Evolutionary conservation across 2,113 vertebrate genomes (phyloP).

Genomic region (Orcinus orca): DNA sequence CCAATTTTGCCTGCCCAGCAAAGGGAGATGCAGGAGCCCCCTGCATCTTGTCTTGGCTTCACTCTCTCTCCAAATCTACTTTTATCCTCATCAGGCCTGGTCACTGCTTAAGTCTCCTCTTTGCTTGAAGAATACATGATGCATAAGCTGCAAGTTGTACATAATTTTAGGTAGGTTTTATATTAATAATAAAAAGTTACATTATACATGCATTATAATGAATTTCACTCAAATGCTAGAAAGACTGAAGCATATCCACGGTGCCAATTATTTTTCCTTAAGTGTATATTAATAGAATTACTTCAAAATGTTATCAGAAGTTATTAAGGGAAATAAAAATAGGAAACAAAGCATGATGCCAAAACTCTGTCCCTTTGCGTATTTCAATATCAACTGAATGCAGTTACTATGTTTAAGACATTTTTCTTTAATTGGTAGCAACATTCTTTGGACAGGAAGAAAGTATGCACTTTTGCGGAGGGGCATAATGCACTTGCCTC

Average conservation of each 20-base stretch:
- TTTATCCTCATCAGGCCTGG: background rate
- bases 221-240: background rate
- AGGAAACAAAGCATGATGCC: background rate
- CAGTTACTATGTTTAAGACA: background rate
- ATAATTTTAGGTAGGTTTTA: background rate
- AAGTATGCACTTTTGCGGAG: background rate
- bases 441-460: background rate
- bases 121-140: background rate
- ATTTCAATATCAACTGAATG: background rate
- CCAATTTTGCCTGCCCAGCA: background rate
- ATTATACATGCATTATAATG: fast-evolving
- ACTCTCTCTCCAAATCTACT: background rate
- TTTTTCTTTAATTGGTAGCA: background rate
- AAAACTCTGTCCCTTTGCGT: background rate
- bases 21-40: background rate
- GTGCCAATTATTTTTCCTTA: background rate
- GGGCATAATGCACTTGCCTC: background rate
- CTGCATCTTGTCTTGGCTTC: background rate
- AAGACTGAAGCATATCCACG: background rate
- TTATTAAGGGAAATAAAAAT: background rate
- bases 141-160: background rate
- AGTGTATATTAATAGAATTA: background rate
- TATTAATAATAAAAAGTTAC: background rate
- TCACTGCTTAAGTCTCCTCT: background rate
- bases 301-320: background rate